Conservation (phyloP, 2,113 vertebrate species). For the Puma concolor region DNA sequence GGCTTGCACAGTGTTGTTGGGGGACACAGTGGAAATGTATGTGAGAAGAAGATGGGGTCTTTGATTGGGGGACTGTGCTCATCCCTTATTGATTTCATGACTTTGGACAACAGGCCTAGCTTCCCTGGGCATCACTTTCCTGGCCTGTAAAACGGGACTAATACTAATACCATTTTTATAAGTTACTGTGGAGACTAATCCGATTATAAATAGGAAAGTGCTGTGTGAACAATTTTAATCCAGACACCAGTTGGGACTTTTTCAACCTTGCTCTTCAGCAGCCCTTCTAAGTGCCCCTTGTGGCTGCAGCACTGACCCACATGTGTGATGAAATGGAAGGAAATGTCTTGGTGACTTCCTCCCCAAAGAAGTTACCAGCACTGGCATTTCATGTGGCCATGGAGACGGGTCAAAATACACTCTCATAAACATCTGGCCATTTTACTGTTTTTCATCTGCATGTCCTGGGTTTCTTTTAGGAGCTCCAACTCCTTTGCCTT, state of each 20-base stretch:
- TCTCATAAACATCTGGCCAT: not conserved
- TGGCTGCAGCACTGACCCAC: not conserved
- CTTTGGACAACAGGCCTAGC: not conserved
- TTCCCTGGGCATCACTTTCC: not conserved
- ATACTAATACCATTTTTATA: not conserved
- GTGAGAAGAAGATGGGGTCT: not conserved
- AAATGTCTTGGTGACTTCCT: not conserved
- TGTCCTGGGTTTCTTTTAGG: not conserved
- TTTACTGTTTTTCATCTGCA: not conserved
- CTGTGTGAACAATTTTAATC: not conserved
- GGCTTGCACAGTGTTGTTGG: not conserved
- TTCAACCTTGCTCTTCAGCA: not conserved
- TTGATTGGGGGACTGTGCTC: not conserved
- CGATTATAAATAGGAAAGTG: not conserved
- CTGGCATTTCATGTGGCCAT: not conserved
- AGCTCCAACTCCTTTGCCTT: not conserved
- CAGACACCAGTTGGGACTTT: not conserved
- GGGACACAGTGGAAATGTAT: not conserved
- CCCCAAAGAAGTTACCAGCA: not conserved
- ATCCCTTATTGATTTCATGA: not conserved
- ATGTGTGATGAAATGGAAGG: conserved; percentile 3
- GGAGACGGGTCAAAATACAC: not conserved
- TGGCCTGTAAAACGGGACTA: not conserved
- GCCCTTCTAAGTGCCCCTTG: not conserved
- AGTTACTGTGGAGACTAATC: not conserved